Conservation (phyloP, 2,113 vertebrate genomes). For the Brachirus orientalis region DNA sequence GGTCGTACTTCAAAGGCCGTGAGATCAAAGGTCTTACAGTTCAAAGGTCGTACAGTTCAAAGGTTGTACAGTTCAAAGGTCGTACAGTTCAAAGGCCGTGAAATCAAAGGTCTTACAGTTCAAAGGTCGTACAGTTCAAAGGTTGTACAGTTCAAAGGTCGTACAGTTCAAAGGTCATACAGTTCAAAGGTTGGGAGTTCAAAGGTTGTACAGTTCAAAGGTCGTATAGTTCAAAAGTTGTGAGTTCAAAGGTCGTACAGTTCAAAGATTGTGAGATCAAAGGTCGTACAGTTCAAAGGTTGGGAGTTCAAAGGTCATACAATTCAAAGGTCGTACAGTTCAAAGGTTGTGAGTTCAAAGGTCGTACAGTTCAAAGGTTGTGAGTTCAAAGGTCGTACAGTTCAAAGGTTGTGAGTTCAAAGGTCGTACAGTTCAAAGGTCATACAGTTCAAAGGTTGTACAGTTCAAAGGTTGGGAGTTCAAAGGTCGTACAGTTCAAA, state of each 20-base stretch:
- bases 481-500: no score
- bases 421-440: no score
- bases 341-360: conserved; percentile 39
- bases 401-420: conserved; percentile 60
- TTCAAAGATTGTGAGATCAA: conserved; percentile 60
- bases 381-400: conserved; percentile 30
- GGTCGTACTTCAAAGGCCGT: no score
- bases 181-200: conserved; percentile 13
- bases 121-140: no score
- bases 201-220: background rate
- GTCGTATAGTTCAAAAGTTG: no score
- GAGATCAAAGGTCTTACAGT: conserved; percentile 17
- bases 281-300: conserved; percentile 1
- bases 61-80: conserved; percentile 9
- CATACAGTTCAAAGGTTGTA: conserved; percentile 2
- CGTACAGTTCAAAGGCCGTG: background rate
- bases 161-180: no score
- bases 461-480: conserved; percentile 14
- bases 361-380: no score
- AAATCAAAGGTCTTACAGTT: no score
- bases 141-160: conserved; percentile 8
- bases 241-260: conserved; percentile 30
- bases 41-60: no score
- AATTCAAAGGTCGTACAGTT: conserved; percentile 1
- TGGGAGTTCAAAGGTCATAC: conserved; percentile 1